Percentiles rank a stretch among this genome's conserved stretches.
phyloP scores from a whole-genome alignment of 2,888 invertebrate genomes.

The Elmis aenea region DNA sequence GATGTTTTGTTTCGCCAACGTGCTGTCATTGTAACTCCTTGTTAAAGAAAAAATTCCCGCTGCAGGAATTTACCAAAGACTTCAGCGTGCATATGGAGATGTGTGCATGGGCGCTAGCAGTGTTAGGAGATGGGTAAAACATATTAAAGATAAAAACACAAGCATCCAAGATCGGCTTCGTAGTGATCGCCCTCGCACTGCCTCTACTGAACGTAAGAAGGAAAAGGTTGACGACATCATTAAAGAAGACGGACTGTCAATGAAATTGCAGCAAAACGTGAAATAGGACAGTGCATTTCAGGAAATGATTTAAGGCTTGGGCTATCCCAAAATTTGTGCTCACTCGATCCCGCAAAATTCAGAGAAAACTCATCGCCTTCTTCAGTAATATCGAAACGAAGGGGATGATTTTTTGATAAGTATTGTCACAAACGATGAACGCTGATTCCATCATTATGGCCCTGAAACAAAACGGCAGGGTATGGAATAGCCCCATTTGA shows the following conservation, averaged over 20 bases:
- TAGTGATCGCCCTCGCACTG: neutral
- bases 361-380: too few relatives aligned
- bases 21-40: neutral
- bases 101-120: neutral
- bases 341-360: too few relatives aligned
- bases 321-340: too few relatives aligned
- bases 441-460: too few relatives aligned
- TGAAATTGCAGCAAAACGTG: neutral
- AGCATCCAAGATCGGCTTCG: neutral
- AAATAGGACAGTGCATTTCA: neutral
- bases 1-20: too few relatives aligned
- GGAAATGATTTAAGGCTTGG: neutral
- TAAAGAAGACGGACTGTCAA: neutral
- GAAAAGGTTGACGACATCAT: neutral
- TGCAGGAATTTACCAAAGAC: neutral
- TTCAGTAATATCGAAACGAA: too few relatives aligned
- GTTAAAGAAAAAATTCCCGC: neutral
- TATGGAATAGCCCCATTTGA: too few relatives aligned
- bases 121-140: neutral
- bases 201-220: neutral
- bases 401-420: too few relatives aligned
- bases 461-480: too few relatives aligned
- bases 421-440: too few relatives aligned
- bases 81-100: neutral
- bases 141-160: too few relatives aligned